These are phyloP conservation scores for Perdita meconis DNA, from an alignment of 2,888 invertebrate species.

Conservation along the genomic window DNA sequence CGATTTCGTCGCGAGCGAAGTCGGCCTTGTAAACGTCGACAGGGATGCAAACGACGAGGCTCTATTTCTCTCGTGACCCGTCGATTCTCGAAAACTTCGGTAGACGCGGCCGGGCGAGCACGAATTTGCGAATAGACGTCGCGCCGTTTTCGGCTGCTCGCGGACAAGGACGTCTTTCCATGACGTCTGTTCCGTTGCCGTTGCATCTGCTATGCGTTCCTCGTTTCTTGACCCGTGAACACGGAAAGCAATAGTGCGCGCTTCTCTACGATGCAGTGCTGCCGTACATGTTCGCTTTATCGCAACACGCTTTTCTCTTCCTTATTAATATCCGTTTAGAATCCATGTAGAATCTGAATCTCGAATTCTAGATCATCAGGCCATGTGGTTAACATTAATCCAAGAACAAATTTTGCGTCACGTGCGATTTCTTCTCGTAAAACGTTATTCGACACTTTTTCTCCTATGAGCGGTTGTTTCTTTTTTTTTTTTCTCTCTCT, in stretches of 20 bases:
- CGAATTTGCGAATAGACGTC: constrained; percentile 34
- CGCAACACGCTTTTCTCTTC: constrained; percentile 21
- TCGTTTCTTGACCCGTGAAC: constrained; percentile 54
- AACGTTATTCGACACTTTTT: background rate
- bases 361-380: constrained; percentile 26
- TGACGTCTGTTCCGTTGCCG: constrained; percentile 9
- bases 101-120: constrained; percentile 23
- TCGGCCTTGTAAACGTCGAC: constrained; percentile 5
- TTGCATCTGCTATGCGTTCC: constrained; percentile 27
- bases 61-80: constrained; percentile 14
- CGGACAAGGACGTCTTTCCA: constrained; percentile 14
- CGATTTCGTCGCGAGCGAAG: constrained; percentile 17
- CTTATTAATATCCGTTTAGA: constrained; percentile 18
- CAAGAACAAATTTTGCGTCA: constrained; percentile 5
- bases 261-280: constrained; percentile 57
- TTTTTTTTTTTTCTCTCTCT: background rate
- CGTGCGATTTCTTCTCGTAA: constrained; percentile 1
- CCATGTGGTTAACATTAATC: constrained; percentile 16
- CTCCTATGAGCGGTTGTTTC: background rate
- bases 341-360: constrained; percentile 22
- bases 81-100: constrained; percentile 1
- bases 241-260: constrained; percentile 72
- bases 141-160: background rate
- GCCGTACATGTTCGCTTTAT: constrained; percentile 49
- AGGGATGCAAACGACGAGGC: constrained; percentile 16